Evolutionary conservation across 2,888 invertebrate species (phyloP), one percentile per base, ranked within the genome.

Genomic region (Tiliacea aurago): DNA sequence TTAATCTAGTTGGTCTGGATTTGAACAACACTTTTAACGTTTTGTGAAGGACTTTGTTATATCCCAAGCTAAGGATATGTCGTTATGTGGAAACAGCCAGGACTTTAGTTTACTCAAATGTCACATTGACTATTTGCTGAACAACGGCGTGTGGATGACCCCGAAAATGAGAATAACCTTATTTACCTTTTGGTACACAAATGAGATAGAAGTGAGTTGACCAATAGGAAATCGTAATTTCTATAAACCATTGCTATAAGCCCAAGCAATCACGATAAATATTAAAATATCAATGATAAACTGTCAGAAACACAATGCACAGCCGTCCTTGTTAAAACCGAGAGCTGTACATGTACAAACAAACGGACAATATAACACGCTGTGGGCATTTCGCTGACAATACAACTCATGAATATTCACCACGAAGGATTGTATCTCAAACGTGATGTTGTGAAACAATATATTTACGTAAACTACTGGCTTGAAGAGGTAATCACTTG

Each of bases 361-460:
- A 80, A 85, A 87, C 81, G 87, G 59, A 81, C 70, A 84, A 76
- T 78, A 64, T 37, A 66, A 64, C 64, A 78, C 63, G 58, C 33
- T 68, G 80, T 75, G 45, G 74, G 33, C 68, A 73, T 76, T 33
- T 68, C 41, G 28, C 64, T 71, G 76, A 83, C 81, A 83, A 86
- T 83, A 72, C 68, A 63, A 15, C 80, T 83, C 64, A 88, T 91
- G 88, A 87, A 90, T 91, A 91, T 91, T 89, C 83, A 87, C 67
- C 59, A 70, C 23, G 47, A 87, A 89, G 89, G 88, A 89, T 91
- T 89, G 86, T 88, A 89, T 89, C 84, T 87, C 71, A 77, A 78
- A 76, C 75, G 72, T 58, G 43, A 1, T 70, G 43, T 70, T 67
- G 41, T 77, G 70, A 59, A 82, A 70, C 71, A 47, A 66, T 70